Evolutionary conservation across 2,888 invertebrate species (phyloP).

Genomic region (Ceramica pisi): DNA sequence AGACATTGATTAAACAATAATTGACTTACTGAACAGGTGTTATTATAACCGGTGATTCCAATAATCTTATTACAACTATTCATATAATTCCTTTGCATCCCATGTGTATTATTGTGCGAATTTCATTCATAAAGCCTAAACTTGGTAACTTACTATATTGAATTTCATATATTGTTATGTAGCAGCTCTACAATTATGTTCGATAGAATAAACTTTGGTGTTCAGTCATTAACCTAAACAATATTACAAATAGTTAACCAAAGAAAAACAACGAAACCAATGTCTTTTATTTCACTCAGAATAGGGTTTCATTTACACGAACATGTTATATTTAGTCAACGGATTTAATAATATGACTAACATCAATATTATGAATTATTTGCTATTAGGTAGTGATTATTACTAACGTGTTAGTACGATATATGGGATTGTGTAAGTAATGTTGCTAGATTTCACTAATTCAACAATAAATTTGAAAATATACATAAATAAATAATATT

Average conservation of each 20-base stretch:
- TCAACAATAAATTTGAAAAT: conserved; percentile 45
- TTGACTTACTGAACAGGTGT: conserved; percentile 48
- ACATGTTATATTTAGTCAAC: conserved; percentile 59
- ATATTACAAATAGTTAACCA: conserved; percentile 86
- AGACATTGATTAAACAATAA: conserved; percentile 40
- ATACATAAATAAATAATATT: conserved; percentile 51
- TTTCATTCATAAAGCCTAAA: conserved; percentile 76
- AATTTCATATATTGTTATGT: conserved; percentile 57
- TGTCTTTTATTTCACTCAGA: conserved; percentile 83
- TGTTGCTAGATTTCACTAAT: conserved; percentile 55
- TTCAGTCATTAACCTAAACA: conserved; percentile 82
- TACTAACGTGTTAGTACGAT: conserved; percentile 58
- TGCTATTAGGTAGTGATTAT: conserved; percentile 57
- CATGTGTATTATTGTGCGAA: conserved; percentile 77
- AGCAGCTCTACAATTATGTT: conserved; percentile 64
- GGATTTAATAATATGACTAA: conserved; percentile 63
- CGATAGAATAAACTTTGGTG: conserved; percentile 83
- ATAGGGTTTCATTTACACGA: conserved; percentile 62
- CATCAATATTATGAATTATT: conserved; percentile 62
- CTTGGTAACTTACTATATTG: conserved; percentile 77
- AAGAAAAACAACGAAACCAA: conserved; percentile 82
- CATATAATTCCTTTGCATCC: conserved; percentile 51
- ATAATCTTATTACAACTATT: conserved; percentile 33
- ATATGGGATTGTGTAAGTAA: conserved; percentile 51
- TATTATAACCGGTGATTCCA: conserved; percentile 24